phyloP scores from a whole-genome alignment of 1,140 invertebrate species.

The Papilio dardanus region DNA sequence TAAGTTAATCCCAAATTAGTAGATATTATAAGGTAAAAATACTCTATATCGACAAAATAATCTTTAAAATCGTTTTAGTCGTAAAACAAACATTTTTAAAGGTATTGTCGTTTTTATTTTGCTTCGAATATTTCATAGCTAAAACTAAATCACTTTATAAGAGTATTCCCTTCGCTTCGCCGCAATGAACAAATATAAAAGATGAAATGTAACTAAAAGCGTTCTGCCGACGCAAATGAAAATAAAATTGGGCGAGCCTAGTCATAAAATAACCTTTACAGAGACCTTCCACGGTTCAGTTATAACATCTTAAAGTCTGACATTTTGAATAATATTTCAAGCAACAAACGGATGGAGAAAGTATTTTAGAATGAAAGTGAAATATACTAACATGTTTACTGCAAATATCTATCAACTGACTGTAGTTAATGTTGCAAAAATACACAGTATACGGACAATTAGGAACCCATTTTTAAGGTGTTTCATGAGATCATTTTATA shows the following conservation, averaged over 20 bases:
- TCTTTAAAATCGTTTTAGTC: neutral
- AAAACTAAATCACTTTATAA: neutral
- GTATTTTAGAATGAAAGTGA: neutral
- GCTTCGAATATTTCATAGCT: neutral
- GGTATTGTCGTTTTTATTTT: neutral
- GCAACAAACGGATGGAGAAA: neutral
- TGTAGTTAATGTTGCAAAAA: no score
- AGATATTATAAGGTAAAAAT: neutral
- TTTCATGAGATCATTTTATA: no score
- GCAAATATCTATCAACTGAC: no score
- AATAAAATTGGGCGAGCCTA: neutral
- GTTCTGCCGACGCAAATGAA: slow-evolving; percentile 1
- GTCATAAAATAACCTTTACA: slow-evolving; percentile 19
- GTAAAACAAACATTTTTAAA: neutral
- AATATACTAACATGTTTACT: neutral
- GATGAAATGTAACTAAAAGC: slow-evolving; percentile 16
- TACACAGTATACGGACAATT: no score
- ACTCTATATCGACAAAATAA: neutral
- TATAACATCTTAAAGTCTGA: slow-evolving; percentile 9
- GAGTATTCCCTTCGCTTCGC: neutral
- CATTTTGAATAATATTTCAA: slow-evolving; percentile 10
- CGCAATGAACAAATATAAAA: slow-evolving; percentile 10
- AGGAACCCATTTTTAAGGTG: no score
- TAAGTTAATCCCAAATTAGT: neutral
- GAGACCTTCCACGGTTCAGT: neutral